phyloP scores from a whole-genome alignment of 1,140 invertebrate species.

The Orussus abietinus region DNA sequence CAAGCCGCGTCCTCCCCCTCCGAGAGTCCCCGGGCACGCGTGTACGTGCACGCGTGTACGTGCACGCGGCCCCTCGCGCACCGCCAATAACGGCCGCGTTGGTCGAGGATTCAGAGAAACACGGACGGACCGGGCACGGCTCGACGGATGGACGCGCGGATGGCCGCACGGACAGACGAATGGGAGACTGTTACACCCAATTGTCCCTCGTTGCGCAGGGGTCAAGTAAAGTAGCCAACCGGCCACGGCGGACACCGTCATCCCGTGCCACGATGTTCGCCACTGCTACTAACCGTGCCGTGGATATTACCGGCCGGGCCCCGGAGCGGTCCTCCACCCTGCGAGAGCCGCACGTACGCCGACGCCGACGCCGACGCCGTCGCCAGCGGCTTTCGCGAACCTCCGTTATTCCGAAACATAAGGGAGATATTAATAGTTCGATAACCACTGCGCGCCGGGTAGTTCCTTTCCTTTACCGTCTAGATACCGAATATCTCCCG shows the following conservation, averaged over 20 bases:
- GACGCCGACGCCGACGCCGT: too few species aligned
- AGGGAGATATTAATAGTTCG: too few species aligned
- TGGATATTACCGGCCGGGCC: neutral
- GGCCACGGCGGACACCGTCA: slow-evolving; percentile 34
- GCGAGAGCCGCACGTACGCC: too few species aligned
- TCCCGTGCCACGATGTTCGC: slow-evolving; percentile 15
- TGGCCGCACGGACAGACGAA: slow-evolving; percentile 36
- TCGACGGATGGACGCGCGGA: slow-evolving; percentile 24
- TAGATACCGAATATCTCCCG: too few species aligned
- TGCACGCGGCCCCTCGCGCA: slow-evolving; percentile 9
- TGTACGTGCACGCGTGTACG: too few species aligned
- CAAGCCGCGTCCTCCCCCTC: slow-evolving; percentile 1
- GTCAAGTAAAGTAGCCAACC: slow-evolving; percentile 50
- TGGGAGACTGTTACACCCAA: slow-evolving; percentile 53
- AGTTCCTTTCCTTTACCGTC: too few species aligned
- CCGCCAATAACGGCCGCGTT: slow-evolving; percentile 33
- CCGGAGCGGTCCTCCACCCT: too few species aligned
- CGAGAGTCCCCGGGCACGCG: too few species aligned
- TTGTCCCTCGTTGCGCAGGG: slow-evolving; percentile 52
- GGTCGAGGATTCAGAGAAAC: slow-evolving; percentile 47
- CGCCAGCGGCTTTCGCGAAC: too few species aligned
- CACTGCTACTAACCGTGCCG: too few species aligned
- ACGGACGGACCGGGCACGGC: slow-evolving; percentile 22
- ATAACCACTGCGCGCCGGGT: too few species aligned
- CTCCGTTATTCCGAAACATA: too few species aligned